A percentile compares a stretch with the other conserved stretches of the same genome.
Evolutionary conservation across 2,113 vertebrate species (phyloP).

Genomic region (Ophthalmotilapia sp.): DNA sequence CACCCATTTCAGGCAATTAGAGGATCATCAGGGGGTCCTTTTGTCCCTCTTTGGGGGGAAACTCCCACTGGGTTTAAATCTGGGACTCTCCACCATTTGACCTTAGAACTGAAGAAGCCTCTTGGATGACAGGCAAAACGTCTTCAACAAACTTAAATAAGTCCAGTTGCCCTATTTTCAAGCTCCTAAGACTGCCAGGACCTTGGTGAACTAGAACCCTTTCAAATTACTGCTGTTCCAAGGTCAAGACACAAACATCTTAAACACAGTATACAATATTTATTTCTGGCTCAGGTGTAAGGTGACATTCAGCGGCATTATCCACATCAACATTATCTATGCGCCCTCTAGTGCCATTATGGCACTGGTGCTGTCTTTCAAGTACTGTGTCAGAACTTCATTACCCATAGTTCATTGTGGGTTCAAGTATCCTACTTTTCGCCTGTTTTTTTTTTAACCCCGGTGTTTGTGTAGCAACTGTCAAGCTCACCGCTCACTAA

Average conservation of each 20-base stretch:
- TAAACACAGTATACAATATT: neutral
- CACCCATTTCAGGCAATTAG: too few species aligned
- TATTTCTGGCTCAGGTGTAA: neutral
- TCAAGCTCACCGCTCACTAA: neutral
- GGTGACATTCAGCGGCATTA: neutral
- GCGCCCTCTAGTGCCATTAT: slow-evolving; percentile 13
- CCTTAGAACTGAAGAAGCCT: neutral
- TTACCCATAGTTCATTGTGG: slow-evolving; percentile 30
- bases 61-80: too few species aligned
- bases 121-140: neutral
- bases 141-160: neutral
- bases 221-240: neutral
- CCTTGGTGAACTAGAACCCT: neutral
- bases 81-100: too few species aligned
- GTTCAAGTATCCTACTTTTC: neutral
- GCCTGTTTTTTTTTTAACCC: neutral
- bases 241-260: neutral
- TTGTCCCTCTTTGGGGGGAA: too few species aligned
- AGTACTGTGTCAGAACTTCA: neutral
- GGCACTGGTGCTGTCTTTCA: neutral
- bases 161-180: neutral
- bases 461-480: neutral
- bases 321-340: neutral
- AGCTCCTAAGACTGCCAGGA: neutral
- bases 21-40: too few species aligned